Conservation (phyloP, 2,888 invertebrate genomes). For the Drosophila neonasuta region DNA sequence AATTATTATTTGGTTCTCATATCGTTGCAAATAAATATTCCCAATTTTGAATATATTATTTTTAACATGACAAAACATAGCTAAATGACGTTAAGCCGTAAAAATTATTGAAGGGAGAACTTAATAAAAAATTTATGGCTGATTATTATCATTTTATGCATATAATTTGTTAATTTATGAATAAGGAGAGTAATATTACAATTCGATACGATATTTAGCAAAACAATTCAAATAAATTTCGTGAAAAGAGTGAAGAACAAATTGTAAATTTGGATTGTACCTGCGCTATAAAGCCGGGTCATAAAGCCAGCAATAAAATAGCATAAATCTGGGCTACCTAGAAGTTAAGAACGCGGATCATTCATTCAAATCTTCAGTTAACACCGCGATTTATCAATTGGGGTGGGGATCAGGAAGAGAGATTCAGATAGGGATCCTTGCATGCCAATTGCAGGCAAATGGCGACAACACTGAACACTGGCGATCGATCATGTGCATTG, state of each 20-base stretch:
- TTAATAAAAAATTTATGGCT: not conserved
- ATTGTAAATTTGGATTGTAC: constrained; percentile 8
- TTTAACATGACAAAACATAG: not conserved
- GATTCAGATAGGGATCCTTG: constrained; percentile 26
- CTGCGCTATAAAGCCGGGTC: constrained; percentile 50
- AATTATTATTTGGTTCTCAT: too few species aligned
- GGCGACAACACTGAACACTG: constrained; percentile 42
- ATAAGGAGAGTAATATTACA: not conserved
- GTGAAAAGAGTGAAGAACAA: not conserved
- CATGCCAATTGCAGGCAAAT: constrained; percentile 49
- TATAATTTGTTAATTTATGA: not conserved
- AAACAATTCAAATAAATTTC: not conserved
- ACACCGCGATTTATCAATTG: constrained; percentile 64
- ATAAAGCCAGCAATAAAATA: constrained; percentile 54
- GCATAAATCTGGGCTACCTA: constrained; percentile 16
- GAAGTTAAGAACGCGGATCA: constrained; percentile 56
- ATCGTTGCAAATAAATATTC: too few species aligned
- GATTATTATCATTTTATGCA: not conserved
- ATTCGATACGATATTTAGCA: not conserved
- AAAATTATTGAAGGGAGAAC: not conserved
- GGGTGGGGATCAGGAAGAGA: constrained; percentile 6
- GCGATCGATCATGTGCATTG: constrained; percentile 69
- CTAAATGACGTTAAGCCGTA: not conserved
- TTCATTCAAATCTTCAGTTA: constrained; percentile 69
- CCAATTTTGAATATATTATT: not conserved